Percentiles rank a stretch among this genome's conserved stretches.
These are phyloP conservation scores for Electrona antarctica DNA, from an alignment of 2,113 vertebrate species.

Conservation along the genomic window DNA sequence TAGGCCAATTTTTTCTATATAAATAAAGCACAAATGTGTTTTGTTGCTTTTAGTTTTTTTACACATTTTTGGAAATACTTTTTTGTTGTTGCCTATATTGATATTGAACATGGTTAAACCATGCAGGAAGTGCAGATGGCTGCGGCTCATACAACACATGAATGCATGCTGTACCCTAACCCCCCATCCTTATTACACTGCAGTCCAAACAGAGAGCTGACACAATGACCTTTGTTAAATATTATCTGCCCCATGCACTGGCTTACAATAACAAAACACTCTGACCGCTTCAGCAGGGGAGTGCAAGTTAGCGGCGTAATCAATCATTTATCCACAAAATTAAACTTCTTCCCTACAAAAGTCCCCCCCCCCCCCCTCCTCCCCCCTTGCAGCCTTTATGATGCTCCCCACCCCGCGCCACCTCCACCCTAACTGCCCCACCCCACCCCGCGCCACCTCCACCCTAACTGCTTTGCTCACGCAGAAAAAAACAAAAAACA, in stretches of 20 bases:
- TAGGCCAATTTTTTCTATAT: no score
- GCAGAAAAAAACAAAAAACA: slow-evolving; percentile 21
- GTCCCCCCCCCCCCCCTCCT: slow-evolving; percentile 3
- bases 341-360: slow-evolving; percentile 53
- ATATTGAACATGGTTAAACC: no score
- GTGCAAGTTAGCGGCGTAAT: slow-evolving; percentile 50
- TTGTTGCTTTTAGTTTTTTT: no score
- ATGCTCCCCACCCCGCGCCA: no score
- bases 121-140: slow-evolving; percentile 20
- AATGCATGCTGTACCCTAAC: slow-evolving; percentile 15
- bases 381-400: background rate
- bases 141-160: slow-evolving; percentile 2
- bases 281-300: slow-evolving; percentile 37
- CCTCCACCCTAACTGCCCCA: background rate
- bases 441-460: no score
- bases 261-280: slow-evolving; percentile 60
- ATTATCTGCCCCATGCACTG: slow-evolving; percentile 72
- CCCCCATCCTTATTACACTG: background rate
- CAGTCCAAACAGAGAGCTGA: slow-evolving; percentile 42
- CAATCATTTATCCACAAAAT: slow-evolving; percentile 78
- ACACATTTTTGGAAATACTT: no score
- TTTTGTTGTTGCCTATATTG: no score
- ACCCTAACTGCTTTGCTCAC: background rate
- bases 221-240: slow-evolving; percentile 76
- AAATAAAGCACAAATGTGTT: no score